Evolutionary conservation across 2,797 vertebrate genomes (phyloP).

Genomic region (Anas bahamensis): DNA sequence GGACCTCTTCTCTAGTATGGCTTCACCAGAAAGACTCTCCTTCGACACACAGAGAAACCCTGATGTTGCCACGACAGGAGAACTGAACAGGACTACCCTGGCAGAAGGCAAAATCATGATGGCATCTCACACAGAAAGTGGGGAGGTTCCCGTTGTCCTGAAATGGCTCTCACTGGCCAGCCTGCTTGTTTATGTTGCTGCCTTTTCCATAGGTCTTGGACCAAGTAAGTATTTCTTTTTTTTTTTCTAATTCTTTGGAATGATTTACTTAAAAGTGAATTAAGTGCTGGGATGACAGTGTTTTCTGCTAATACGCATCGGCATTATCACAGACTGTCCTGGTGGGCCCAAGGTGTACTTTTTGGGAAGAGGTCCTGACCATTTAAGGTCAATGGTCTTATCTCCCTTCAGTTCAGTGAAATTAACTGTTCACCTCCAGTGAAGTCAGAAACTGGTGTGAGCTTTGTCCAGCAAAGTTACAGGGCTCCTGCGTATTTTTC

Average conservation of each 20-base stretch:
- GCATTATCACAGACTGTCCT: not conserved
- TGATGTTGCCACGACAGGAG: not conserved
- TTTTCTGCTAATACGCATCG: not conserved
- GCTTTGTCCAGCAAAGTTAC: not conserved
- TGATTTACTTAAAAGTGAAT: not conserved
- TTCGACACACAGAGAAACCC: not conserved
- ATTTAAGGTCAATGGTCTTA: not conserved
- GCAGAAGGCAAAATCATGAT: not conserved
- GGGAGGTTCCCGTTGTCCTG: slow-evolving; percentile 77
- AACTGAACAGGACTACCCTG: slow-evolving; percentile 27
- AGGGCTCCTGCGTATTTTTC: not conserved
- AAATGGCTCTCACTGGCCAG: slow-evolving; percentile 92
- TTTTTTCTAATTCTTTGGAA: slow-evolving; percentile 15
- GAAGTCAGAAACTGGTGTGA: not conserved
- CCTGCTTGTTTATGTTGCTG: slow-evolving; percentile 91
- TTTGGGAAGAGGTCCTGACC: not conserved
- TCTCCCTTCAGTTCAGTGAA: not conserved
- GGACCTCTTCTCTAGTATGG: slow-evolving; percentile 37
- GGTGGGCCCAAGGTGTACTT: not conserved
- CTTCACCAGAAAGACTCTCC: slow-evolving; percentile 24
- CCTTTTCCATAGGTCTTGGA: slow-evolving; percentile 94
- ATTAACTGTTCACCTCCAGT: not conserved
- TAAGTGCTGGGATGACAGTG: not conserved
- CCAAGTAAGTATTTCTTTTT: slow-evolving; percentile 89
- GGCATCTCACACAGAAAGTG: slow-evolving; percentile 36